phyloP scores from a whole-genome alignment of 2,797 vertebrate genomes.

The Sus cebifrons region DNA sequence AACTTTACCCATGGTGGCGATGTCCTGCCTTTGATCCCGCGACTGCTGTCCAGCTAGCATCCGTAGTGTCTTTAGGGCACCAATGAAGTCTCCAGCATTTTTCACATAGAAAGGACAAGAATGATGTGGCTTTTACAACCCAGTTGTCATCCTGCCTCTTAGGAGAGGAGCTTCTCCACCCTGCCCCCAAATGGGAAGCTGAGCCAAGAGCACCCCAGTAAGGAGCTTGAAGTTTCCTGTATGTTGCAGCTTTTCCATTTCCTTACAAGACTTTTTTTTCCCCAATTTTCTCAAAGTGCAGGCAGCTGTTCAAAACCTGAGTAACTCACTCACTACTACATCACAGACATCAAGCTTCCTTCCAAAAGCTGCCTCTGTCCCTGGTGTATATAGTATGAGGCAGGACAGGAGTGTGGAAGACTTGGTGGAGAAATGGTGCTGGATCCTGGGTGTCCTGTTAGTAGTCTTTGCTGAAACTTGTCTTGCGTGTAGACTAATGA shows the following conservation, averaged over 20 bases:
- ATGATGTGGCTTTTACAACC: neutral
- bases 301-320: neutral
- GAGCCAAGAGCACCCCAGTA: neutral
- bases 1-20: neutral
- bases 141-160: neutral
- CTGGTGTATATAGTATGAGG: too few species aligned
- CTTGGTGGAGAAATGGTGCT: neutral
- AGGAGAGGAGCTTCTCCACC: neutral
- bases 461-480: neutral
- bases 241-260: neutral
- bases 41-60: neutral
- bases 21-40: neutral
- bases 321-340: neutral
- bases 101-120: neutral
- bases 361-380: neutral
- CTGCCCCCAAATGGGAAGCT: neutral
- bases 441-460: neutral
- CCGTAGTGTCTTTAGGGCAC: neutral
- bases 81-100: neutral
- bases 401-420: neutral
- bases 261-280: neutral
- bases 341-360: neutral
- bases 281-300: neutral
- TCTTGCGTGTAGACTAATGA: fast-evolving
- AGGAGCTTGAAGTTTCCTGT: neutral